phyloP scores from a whole-genome alignment of 2,888 invertebrate species.

The Electrophaes corylata region DNA sequence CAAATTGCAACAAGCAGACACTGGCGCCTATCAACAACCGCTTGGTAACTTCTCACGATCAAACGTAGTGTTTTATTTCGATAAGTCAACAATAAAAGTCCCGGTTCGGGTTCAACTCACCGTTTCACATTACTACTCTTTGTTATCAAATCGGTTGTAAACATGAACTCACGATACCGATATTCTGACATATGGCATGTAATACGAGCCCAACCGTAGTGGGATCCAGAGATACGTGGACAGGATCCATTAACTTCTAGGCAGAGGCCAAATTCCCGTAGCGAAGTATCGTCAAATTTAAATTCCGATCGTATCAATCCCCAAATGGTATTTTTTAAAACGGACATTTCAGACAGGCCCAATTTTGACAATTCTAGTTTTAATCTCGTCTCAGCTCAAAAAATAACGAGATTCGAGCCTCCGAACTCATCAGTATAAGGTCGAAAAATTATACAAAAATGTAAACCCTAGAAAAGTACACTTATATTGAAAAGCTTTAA shows the following conservation, averaged over 20 bases:
- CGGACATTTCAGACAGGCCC: too few relatives aligned
- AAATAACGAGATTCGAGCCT: too few relatives aligned
- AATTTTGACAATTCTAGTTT: too few relatives aligned
- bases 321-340: too few relatives aligned
- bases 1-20: constrained; percentile 6
- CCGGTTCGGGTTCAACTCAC: constrained; percentile 44
- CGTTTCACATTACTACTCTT: constrained; percentile 55
- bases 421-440: not conserved
- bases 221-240: not conserved
- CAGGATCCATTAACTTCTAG: not conserved
- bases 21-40: constrained; percentile 23
- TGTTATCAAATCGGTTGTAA: constrained; percentile 49
- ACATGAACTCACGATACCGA: constrained; percentile 37
- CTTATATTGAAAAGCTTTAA: too few relatives aligned
- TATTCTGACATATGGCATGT: constrained; percentile 24
- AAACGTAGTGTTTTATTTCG: constrained; percentile 45
- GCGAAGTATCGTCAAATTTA: too few relatives aligned
- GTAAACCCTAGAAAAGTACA: too few relatives aligned
- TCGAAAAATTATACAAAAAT: too few relatives aligned
- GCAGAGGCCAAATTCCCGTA: too few relatives aligned
- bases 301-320: too few relatives aligned
- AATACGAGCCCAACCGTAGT: constrained; percentile 14
- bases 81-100: constrained; percentile 51
- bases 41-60: constrained; percentile 45
- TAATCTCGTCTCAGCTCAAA: too few relatives aligned